These are phyloP conservation scores for Galago senegalensis DNA, from an alignment of 2,797 vertebrate species.

Conservation along the genomic window DNA sequence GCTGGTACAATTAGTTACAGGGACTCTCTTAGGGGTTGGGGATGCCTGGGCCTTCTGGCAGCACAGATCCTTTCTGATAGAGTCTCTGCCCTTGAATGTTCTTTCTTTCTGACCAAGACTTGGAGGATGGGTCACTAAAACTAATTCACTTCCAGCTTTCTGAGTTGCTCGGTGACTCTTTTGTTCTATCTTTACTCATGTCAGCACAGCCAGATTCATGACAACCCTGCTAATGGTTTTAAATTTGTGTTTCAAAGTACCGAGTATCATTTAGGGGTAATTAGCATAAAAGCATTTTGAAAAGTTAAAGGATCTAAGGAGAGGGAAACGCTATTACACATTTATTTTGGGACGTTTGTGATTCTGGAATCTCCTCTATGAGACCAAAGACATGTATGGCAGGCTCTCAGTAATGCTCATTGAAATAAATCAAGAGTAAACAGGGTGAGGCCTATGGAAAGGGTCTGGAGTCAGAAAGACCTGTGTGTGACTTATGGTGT, in stretches of 20 bases:
- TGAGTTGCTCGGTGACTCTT: background rate
- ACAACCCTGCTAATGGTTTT: background rate
- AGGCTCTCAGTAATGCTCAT: background rate
- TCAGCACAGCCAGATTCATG: background rate
- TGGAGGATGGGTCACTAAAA: background rate
- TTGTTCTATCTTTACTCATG: background rate
- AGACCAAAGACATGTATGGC: background rate
- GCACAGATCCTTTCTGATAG: background rate
- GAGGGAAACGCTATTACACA: background rate
- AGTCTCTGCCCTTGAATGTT: slow-evolving; percentile 3
- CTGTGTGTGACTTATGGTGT: background rate
- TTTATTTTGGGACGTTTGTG: background rate
- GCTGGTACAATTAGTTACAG: background rate
- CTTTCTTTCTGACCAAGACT: background rate
- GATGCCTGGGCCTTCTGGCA: background rate
- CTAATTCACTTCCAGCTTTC: background rate
- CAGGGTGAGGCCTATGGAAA: background rate
- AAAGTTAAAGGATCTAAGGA: slow-evolving; percentile 37
- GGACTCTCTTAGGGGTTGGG: background rate
- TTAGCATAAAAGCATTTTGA: slow-evolving; percentile 42
- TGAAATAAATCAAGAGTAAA: background rate
- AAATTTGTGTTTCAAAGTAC: slow-evolving; percentile 40
- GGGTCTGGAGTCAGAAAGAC: background rate
- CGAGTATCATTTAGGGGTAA: slow-evolving; percentile 17
- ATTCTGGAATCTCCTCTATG: slow-evolving; percentile 25